phyloP scores from a whole-genome alignment of 2,888 invertebrate species.

The Augochlorella aurata region DNA sequence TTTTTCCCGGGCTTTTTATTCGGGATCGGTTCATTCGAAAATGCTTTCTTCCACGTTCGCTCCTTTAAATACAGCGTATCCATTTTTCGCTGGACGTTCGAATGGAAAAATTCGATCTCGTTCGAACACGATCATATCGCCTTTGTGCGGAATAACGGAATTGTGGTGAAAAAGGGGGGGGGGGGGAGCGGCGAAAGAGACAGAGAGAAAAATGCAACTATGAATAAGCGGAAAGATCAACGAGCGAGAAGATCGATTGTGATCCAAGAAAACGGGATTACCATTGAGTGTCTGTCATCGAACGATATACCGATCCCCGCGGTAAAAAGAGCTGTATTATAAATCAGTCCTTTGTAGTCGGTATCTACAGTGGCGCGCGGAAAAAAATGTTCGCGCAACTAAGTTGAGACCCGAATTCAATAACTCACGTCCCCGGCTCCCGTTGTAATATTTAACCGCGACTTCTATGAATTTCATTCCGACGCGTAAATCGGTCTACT shows the following conservation, averaged over 20 bases:
- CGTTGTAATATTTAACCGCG: constrained; percentile 44
- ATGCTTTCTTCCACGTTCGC: constrained; percentile 2
- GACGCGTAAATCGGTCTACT: constrained; percentile 42
- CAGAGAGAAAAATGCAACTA: constrained; percentile 5
- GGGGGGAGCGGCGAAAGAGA: not conserved
- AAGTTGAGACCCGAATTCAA: constrained; percentile 38
- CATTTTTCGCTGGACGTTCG: constrained; percentile 7
- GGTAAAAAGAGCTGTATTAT: constrained; percentile 24
- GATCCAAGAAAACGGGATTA: constrained; percentile 47
- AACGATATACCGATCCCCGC: not conserved
- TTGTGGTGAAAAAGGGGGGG: not conserved
- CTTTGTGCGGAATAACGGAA: not conserved
- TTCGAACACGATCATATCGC: not conserved
- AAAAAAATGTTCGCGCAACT: constrained; percentile 26
- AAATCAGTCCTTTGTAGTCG: constrained; percentile 40
- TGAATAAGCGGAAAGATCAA: constrained; percentile 33
- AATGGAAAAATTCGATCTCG: constrained; percentile 10
- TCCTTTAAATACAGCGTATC: not conserved
- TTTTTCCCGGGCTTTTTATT: not conserved
- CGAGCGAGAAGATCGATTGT: constrained; percentile 28
- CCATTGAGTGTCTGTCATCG: constrained; percentile 17
- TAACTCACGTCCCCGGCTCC: constrained; percentile 36
- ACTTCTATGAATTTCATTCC: constrained; percentile 33
- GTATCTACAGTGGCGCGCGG: not conserved
- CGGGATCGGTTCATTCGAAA: constrained; percentile 3